Evolutionary conservation across 2,888 invertebrate genomes (phyloP).

Genomic region (Watsonalla cultraria): DNA sequence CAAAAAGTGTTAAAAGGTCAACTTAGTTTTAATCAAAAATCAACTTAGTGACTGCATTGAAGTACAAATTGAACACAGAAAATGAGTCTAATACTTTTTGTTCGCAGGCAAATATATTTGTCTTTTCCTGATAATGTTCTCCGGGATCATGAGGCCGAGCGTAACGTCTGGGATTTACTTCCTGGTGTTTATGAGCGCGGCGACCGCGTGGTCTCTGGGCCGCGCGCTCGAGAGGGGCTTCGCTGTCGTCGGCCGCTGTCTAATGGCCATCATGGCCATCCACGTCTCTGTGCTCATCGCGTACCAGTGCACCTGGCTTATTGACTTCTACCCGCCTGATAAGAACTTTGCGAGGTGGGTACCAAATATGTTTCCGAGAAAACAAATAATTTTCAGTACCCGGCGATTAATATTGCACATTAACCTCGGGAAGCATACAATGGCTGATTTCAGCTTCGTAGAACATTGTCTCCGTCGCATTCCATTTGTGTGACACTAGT

Average conservation of each 20-base stretch:
- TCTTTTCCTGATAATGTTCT: constrained; percentile 82
- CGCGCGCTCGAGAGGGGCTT: constrained; percentile 87
- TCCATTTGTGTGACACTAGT: neutral
- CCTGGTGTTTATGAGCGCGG: constrained; percentile 88
- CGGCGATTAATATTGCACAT: no score
- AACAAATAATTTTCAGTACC: no score
- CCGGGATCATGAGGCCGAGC: constrained; percentile 89
- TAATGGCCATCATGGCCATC: constrained; percentile 85
- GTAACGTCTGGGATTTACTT: constrained; percentile 92
- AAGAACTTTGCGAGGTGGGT: constrained; percentile 86
- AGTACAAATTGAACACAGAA: no score
- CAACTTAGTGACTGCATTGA: no score
- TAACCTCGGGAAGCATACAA: no score
- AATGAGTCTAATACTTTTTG: neutral
- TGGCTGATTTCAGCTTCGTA: neutral
- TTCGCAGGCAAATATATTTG: constrained; percentile 82
- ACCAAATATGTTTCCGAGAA: constrained; percentile 6
- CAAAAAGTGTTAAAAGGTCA: no score
- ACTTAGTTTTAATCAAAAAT: no score
- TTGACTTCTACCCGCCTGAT: constrained; percentile 83
- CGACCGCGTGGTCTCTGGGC: constrained; percentile 93
- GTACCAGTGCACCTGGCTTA: constrained; percentile 92
- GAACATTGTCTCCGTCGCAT: neutral
- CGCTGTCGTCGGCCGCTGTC: constrained; percentile 83
- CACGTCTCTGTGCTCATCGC: constrained; percentile 86